Conservation (phyloP, 30 jellyfish, hydroid and myxozoan species). For the Aurelia sp. region DNA sequence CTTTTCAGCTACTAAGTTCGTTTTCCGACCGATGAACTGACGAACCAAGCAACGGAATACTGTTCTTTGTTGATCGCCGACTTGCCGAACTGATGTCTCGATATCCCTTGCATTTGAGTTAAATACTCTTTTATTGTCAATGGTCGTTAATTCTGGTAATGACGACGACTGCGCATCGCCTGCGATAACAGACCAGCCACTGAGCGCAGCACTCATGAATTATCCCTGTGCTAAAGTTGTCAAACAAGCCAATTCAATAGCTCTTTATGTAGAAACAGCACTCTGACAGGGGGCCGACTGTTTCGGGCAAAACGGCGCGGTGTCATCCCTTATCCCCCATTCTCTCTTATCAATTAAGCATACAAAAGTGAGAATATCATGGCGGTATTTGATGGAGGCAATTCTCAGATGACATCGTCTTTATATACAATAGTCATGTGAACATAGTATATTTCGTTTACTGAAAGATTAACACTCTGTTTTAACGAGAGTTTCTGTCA, state of each 20-base stretch:
- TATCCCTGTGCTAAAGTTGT: slow-evolving; percentile 17
- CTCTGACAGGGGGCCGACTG: slow-evolving; percentile 64
- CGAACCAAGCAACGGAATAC: neutral
- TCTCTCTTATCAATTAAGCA: slow-evolving; percentile 20
- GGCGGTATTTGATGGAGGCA: slow-evolving; percentile 44
- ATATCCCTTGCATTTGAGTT: neutral
- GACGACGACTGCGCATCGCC: slow-evolving; percentile 1
- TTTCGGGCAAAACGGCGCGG: slow-evolving; percentile 29
- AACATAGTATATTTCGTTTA: slow-evolving; percentile 33
- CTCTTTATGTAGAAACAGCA: neutral
- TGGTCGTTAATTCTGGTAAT: neutral
- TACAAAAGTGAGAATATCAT: slow-evolving; percentile 26
- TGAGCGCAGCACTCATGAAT: slow-evolving; percentile 12
- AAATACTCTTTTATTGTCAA: neutral
- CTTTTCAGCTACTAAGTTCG: slow-evolving; percentile 17
- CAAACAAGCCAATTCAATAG: slow-evolving; percentile 11
- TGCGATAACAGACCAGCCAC: slow-evolving; percentile 12
- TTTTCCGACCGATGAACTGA: slow-evolving; percentile 6
- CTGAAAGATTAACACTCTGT: slow-evolving; percentile 42
- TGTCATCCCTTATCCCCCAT: slow-evolving; percentile 10
- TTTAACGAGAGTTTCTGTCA: slow-evolving; percentile 26
- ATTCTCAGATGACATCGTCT: slow-evolving; percentile 21
- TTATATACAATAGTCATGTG: slow-evolving; percentile 12
- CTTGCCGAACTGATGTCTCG: slow-evolving; percentile 26
- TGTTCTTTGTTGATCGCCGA: slow-evolving; percentile 39